These are phyloP conservation scores for Indri indri DNA, from an alignment of 2,113 vertebrate species.

Conservation along the genomic window DNA sequence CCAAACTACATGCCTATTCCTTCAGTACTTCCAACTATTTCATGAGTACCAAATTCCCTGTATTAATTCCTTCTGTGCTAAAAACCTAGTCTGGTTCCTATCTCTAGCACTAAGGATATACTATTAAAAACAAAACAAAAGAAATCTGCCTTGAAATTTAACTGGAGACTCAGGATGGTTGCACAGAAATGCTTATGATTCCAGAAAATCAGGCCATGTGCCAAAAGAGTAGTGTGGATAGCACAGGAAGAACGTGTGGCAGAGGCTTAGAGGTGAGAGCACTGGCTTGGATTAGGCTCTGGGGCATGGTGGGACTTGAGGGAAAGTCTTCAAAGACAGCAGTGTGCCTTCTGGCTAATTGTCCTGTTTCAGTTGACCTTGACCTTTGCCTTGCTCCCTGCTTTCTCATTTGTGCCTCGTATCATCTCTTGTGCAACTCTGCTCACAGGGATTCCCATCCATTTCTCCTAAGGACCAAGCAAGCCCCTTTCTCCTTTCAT, in stretches of 20 bases:
- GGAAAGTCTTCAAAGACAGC: slow-evolving; percentile 15
- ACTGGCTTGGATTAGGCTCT: not conserved
- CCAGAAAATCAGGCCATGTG: not conserved
- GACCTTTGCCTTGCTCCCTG: not conserved
- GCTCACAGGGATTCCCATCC: not conserved
- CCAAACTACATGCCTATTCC: not conserved
- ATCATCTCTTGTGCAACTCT: not conserved
- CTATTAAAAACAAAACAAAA: not conserved
- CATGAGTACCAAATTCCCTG: not conserved
- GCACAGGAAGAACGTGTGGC: not conserved
- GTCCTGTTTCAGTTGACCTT: not conserved
- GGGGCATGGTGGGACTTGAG: not conserved
- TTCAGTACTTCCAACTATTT: not conserved
- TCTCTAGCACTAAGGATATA: not conserved
- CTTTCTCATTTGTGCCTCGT: not conserved
- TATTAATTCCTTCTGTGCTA: not conserved
- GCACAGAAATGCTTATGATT: not conserved
- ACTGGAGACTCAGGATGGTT: not conserved
- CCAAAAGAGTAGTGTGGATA: not conserved
- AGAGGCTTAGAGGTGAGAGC: not conserved
- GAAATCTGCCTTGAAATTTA: not conserved
- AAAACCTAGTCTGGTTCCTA: not conserved
- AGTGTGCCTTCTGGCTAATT: not conserved
- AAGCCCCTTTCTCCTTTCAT: not conserved
- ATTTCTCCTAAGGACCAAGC: not conserved